phyloP scores from a whole-genome alignment of 1,140 invertebrate genomes.

The Lepidurus arcticus region DNA sequence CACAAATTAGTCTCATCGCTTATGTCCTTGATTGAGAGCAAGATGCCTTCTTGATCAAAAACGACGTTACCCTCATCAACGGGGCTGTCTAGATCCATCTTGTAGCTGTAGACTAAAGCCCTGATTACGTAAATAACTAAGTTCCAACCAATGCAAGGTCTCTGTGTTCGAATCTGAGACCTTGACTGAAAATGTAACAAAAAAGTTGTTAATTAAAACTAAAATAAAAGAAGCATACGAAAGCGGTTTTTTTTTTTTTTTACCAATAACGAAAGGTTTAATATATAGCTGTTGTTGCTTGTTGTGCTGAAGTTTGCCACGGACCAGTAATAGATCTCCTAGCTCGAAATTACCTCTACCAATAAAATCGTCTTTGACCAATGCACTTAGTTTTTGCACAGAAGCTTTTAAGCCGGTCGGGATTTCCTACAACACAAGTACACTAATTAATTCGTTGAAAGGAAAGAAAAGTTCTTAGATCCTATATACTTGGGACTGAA shows the following conservation, averaged over 20 bases:
- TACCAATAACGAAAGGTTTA: not conserved
- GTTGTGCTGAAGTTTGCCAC: not conserved
- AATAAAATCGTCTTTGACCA: not conserved
- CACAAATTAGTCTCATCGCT: slow-evolving; percentile 30
- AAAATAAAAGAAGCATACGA: not conserved
- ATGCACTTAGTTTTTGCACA: not conserved
- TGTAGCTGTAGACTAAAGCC: not conserved
- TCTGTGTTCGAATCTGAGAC: not conserved
- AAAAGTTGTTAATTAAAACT: too few species aligned
- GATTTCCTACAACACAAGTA: not conserved
- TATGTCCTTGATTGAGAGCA: slow-evolving; percentile 28
- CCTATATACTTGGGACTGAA: not conserved
- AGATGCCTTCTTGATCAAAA: slow-evolving; percentile 33
- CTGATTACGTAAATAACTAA: not conserved
- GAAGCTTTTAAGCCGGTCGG: not conserved
- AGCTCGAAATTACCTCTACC: not conserved
- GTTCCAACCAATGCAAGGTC: slow-evolving; percentile 3
- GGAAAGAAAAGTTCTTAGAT: not conserved
- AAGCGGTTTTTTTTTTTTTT: not conserved
- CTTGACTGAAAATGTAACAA: not conserved
- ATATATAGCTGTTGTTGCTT: not conserved
- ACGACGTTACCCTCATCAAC: slow-evolving; percentile 17
- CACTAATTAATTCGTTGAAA: not conserved
- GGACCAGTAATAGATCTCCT: not conserved
- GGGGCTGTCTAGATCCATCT: not conserved